Evolutionary conservation across 1,140 invertebrate species (phyloP).

Genomic region (Nomia melanderi): DNA sequence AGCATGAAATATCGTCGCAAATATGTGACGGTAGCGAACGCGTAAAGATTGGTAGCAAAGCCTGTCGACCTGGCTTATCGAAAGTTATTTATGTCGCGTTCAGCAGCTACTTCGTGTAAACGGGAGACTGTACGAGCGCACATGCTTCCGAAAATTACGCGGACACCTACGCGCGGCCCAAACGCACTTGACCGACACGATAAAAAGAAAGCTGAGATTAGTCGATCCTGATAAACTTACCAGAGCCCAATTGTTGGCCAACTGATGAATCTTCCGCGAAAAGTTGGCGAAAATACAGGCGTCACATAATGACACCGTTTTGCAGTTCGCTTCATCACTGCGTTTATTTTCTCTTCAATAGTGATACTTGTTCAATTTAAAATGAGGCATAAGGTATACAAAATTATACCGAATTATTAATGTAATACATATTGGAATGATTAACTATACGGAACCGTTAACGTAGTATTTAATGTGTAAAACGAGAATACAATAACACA

Average conservation of each 20-base stretch:
- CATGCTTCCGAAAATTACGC: slow-evolving; percentile 56
- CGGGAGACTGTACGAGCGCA: slow-evolving; percentile 45
- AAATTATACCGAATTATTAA: too few species aligned
- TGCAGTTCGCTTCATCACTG: neutral
- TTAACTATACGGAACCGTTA: too few species aligned
- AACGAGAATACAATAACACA: too few species aligned
- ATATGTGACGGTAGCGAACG: too few species aligned
- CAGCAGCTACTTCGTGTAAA: slow-evolving; percentile 60
- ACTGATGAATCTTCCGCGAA: slow-evolving; percentile 36
- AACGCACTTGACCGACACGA: slow-evolving; percentile 37
- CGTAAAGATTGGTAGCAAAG: slow-evolving; percentile 65
- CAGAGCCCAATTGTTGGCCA: neutral
- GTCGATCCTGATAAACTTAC: slow-evolving; percentile 46
- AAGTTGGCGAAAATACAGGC: neutral
- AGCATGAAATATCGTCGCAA: too few species aligned
- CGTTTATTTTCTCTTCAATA: neutral
- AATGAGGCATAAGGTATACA: too few species aligned
- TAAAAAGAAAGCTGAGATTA: slow-evolving; percentile 37
- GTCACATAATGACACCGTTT: neutral
- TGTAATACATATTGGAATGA: too few species aligned
- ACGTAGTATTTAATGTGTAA: too few species aligned
- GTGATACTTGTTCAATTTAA: too few species aligned
- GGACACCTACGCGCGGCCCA: slow-evolving; percentile 27
- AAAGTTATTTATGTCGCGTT: slow-evolving; percentile 72
- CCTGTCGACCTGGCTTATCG: slow-evolving; percentile 69